Base-by-base conservation (phyloP, 2,888 invertebrate genomes). In the Odontomyia ornata region DNA sequence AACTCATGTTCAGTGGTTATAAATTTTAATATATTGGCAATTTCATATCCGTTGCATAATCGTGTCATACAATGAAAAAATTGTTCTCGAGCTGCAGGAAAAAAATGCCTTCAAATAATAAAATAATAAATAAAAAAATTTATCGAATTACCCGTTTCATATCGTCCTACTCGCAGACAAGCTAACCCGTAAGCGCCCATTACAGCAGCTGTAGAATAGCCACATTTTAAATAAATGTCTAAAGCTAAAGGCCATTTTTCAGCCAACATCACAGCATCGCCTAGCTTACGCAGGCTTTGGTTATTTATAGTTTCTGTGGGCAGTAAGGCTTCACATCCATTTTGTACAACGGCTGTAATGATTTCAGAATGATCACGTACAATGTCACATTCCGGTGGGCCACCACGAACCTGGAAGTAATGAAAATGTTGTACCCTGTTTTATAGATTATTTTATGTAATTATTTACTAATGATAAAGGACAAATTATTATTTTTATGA, bases 181-280 rank as follows among this genome's bases (percentile, higher is more conserved):
- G 93, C 92, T 83, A 95, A 92, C 0, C 96, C 97, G 94, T 96
- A 96, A 0, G 95, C 93, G 0, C 93, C 93, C 89, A 96, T 92
- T 0, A 97, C 95, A 56, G 94, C 92, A 82, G 88, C 89, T 57
- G 90, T 90, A 21, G 95, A 92, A 21, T 95, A 87, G 0, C 96
- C 96, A 78, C 92, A 93, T 87, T 97, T 97, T 0, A 96, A 93
- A 1, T 96, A 95, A 60, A 97, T 92, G 83, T 94, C 93, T 76
- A 94, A 83, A 0, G 94, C 97, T 57, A 96, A 85, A 77, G 92
- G 90, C 93, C 96, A 95, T 83, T 95, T 91, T 83, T 97, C 96
- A 0, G 92, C 91, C 85, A 94, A 93, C n/a, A 96, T 89, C 62
- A 94, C 83, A 46, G 90, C 89, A 83, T 93, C 93, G 27, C 92